Evolutionary conservation across 2,888 invertebrate species (phyloP), one percentile per base, ranked within the genome.

Genomic region (Pyrgus malvae): DNA sequence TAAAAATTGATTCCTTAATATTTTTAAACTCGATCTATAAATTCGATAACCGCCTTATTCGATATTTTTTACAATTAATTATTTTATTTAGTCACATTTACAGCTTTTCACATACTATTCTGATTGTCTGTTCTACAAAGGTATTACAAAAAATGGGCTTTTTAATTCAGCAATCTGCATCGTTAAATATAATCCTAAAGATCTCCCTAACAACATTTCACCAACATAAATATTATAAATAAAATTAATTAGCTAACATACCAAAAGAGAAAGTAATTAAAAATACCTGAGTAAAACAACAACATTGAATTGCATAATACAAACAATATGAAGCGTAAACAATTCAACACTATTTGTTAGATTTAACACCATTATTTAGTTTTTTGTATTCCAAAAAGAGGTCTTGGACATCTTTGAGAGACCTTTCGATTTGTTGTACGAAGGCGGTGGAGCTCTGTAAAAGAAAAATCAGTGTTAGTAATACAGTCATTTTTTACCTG

Each of bases 401-500:
- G 48, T 90, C 83, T 69, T 91, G 93, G 65, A 98, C 93, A 68
- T 96, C 96, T 44, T 89, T 86, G 56, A 96, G 80, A 1, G 96
- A 94, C 64, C 87, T 88, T 68, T 93, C 93, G 65, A 98, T 95
- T 75, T 94, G 91, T 57, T 90, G 87, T 29, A 95, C 93, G 85
- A 98, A 97, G 68, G 95, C 92, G 57, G 93, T 91, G 7, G 97
- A 96, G 82, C 95, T 93, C 97, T 97, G 87, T 31, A 91, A 70
- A 33, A 16, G 12, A 40, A 42, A 9, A 3, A 33, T 33, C 12
- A n/a, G n/a, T 33, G 6, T 6, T 6, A n/a, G 29, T 12, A 9
- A n/a, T n/a, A n/a, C n/a, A n/a, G n/a, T n/a, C n/a, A n/a, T n/a
- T n/a, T n/a, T n/a, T n/a, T n/a, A n/a, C n/a, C n/a, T n/a, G n/a